Evolutionary conservation across 2,797 vertebrate species (phyloP), one percentile per base, ranked within the genome.

Genomic region (Corythornis leucogaster): DNA sequence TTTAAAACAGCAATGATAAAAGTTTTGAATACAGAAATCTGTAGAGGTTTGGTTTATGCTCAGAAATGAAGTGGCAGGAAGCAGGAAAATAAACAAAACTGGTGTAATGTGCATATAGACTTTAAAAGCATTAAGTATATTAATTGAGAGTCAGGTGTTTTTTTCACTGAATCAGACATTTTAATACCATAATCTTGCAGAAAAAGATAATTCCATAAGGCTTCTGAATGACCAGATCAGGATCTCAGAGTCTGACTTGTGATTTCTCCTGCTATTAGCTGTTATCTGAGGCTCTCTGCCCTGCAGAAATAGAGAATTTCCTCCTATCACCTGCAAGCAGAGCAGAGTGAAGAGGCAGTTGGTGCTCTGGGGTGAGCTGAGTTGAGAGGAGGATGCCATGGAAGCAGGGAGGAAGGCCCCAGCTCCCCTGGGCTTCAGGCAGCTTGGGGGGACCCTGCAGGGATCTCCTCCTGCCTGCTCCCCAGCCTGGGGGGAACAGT

Each of bases 81-180:
- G 43, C 11, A 51, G 53, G 43, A 67, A 67, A 85, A 59, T 22
- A 54, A 53, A 45, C 61, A 28, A n/a, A 76, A 51, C 59, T 33
- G 28, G 30, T 3, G 0, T 16, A 24, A 0, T 35, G 71, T 11
- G 8, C 25, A 11, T 30, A 13, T 15, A 59, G 20, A 46, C 0
- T 74, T 63, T 74, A 38, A 74, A 76, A 80, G 12, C 55, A 57
- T 69, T 43, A 25, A 80, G n/a, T n/a, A 8, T 40, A 40, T 78
- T 46, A 6, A 45, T 31, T 20, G 5, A 15, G 11, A 78, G n/a
- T 8, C 16, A 26, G 40, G 28, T 58, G 20, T 68, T 10, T 85
- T 67, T 22, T 18, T 25, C 50, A 35, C 57, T 12, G 15, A 57
- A 66, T 71, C 71, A 20, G 25, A 25, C 22, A 46, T 69, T 69